These are phyloP conservation scores for Tortricodes alternella DNA, from an alignment of 2,888 invertebrate genomes.

Conservation along the genomic window DNA sequence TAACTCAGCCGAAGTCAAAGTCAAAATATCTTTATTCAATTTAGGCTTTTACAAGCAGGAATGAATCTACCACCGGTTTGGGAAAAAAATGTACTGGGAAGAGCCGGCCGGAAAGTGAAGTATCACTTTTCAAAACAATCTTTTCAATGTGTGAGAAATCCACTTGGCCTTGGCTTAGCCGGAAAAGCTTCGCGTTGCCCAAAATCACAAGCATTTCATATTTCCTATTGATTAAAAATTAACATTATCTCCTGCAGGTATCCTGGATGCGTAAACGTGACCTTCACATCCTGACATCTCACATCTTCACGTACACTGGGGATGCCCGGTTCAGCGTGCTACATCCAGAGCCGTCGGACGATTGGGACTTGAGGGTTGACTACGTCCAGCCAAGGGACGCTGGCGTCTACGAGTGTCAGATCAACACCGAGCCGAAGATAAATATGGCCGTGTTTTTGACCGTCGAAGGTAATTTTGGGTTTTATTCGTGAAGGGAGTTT, in stretches of 20 bases:
- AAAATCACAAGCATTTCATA: too few relatives aligned
- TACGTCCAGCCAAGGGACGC: slow-evolving; percentile 93
- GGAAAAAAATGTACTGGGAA: too few relatives aligned
- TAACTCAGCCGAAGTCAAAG: too few relatives aligned
- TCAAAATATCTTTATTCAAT: too few relatives aligned
- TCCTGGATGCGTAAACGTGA: slow-evolving; percentile 93
- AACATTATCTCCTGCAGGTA: slow-evolving; percentile 77
- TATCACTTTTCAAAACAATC: too few relatives aligned
- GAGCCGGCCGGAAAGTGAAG: too few relatives aligned
- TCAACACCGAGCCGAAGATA: slow-evolving; percentile 95
- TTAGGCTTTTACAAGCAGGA: too few relatives aligned
- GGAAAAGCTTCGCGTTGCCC: too few relatives aligned
- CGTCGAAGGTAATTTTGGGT: slow-evolving; percentile 86
- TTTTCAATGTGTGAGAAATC: too few relatives aligned
- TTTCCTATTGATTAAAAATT: too few relatives aligned
- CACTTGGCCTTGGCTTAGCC: too few relatives aligned
- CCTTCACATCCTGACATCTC: slow-evolving; percentile 90
- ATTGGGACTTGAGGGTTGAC: slow-evolving; percentile 93
- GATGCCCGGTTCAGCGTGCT: slow-evolving; percentile 93
- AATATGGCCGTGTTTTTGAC: slow-evolving; percentile 91
- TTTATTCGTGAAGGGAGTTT: background rate
- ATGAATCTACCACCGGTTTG: too few relatives aligned
- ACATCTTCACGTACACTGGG: slow-evolving; percentile 93
- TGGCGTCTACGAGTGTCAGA: slow-evolving; percentile 94
- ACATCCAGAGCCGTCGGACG: slow-evolving; percentile 92